Conservation (phyloP, 1,140 invertebrate genomes). For the Portunus trituberculatus region DNA sequence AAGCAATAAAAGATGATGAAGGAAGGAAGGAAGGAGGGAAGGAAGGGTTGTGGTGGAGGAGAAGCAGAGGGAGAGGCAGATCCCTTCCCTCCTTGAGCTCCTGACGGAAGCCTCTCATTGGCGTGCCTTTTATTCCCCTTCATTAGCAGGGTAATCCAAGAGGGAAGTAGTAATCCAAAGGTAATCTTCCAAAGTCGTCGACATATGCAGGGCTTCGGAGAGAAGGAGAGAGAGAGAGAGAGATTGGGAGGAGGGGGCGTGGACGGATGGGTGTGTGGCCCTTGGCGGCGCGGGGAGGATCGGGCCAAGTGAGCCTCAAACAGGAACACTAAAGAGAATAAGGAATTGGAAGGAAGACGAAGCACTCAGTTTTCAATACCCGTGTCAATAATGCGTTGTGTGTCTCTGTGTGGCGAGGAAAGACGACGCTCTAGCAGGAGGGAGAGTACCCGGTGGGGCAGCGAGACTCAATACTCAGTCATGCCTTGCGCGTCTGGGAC, state of each 20-base stretch:
- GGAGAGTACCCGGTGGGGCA: background rate
- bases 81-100: conserved; percentile 7
- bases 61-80: background rate
- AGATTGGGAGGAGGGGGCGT: background rate
- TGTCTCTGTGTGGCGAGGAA: background rate
- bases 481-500: background rate
- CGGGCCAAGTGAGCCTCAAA: background rate
- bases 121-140: background rate
- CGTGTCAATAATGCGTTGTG: background rate
- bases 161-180: background rate
- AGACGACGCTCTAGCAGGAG: background rate
- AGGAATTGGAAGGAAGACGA: background rate
- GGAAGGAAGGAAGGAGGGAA: background rate
- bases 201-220: background rate
- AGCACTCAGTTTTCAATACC: background rate
- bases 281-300: background rate
- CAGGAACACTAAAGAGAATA: background rate
- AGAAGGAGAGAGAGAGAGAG: too few relatives aligned
- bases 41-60: background rate
- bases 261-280: background rate
- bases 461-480: background rate
- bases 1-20: background rate
- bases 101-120: background rate
- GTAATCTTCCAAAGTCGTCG: conserved; percentile 11
- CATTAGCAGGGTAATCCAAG: background rate